Conservation (phyloP, 2,797 vertebrate species). For the Dermochelys coriacea region DNA sequence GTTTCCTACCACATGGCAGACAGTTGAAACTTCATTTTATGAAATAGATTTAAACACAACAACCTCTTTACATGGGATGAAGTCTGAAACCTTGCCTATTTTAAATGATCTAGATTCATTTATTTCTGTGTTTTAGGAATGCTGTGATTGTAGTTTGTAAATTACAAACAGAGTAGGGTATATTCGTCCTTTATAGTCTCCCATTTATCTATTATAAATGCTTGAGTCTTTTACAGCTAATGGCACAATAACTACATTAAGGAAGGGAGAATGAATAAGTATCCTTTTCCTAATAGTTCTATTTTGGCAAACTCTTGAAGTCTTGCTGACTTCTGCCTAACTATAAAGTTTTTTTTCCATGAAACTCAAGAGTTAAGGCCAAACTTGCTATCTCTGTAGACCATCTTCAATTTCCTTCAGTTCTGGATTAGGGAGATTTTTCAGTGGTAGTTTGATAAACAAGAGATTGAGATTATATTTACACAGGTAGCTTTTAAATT, state of each 20-base stretch:
- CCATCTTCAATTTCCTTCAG: neutral
- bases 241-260: neutral
- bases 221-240: neutral
- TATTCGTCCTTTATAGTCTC: neutral
- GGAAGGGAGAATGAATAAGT: neutral
- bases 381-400: neutral
- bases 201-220: neutral
- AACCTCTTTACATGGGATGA: neutral
- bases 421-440: neutral
- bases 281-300: neutral
- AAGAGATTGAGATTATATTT: neutral
- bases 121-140: neutral
- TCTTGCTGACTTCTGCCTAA: no score
- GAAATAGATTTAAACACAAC: neutral
- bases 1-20: neutral
- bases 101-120: neutral
- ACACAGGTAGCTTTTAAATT: neutral
- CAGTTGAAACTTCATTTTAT: neutral
- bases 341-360: neutral
- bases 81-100: neutral
- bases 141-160: neutral
- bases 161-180: neutral
- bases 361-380: neutral
- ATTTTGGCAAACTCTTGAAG: neutral
- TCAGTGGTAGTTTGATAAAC: neutral